These are phyloP conservation scores for Erythrocebus patas DNA, from an alignment of 2,113 vertebrate genomes.

Conservation along the genomic window DNA sequence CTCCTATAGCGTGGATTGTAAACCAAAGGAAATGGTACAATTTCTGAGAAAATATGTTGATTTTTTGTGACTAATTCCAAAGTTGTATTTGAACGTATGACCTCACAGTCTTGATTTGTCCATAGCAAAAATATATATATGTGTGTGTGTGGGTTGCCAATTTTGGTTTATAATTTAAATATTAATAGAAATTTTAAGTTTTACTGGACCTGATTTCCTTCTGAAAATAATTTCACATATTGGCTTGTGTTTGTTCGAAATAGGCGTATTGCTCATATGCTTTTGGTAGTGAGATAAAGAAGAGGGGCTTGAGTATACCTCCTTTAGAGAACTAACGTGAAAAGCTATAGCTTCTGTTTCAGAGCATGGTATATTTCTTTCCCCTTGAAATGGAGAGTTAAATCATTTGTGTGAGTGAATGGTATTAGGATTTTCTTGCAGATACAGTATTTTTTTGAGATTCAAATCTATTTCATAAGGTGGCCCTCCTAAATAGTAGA, in stretches of 20 bases:
- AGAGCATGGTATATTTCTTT: background rate
- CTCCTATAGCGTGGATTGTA: background rate
- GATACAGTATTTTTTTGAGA: no score
- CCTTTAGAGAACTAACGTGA: background rate
- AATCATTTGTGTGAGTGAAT: background rate
- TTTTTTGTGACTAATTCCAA: background rate
- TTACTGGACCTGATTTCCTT: background rate
- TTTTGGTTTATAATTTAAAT: background rate
- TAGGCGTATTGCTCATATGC: background rate
- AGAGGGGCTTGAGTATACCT: background rate
- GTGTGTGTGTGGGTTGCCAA: background rate
- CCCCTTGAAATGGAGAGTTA: background rate
- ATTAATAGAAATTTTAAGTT: background rate
- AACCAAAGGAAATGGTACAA: background rate
- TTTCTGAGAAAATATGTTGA: background rate
- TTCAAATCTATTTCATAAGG: background rate
- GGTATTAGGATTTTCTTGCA: background rate
- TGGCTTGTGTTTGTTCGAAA: background rate
- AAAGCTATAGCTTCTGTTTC: rapidly evolving
- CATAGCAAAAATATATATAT: background rate
- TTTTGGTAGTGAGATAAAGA: background rate
- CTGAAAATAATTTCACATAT: background rate
- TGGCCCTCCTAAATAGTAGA: background rate
- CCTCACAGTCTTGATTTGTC: background rate
- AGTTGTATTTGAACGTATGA: background rate